These are phyloP conservation scores for Rhingia rostrata DNA, from an alignment of 2,888 invertebrate species.

Conservation along the genomic window DNA sequence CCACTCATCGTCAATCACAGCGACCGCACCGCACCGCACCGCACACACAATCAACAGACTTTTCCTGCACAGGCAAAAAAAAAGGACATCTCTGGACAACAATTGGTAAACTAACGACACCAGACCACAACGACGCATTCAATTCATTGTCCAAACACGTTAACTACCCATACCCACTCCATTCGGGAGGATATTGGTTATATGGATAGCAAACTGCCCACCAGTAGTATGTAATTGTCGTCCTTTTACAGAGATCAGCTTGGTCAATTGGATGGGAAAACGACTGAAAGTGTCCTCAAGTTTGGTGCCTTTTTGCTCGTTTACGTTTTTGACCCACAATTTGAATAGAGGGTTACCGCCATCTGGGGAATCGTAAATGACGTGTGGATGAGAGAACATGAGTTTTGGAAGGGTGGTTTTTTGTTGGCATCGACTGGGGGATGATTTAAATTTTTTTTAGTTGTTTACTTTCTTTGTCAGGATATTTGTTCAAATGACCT, in stretches of 20 bases:
- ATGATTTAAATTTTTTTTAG: no score
- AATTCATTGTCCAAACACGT: conserved; percentile 5
- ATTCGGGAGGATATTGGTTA: conserved; percentile 36
- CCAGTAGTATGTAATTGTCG: conserved; percentile 22
- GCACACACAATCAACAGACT: conserved; percentile 6
- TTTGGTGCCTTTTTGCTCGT: conserved; percentile 14
- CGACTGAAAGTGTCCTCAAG: conserved; percentile 43
- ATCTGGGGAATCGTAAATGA: conserved; percentile 57
- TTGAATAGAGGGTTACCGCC: conserved; percentile 34
- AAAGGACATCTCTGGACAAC: conserved; percentile 14
- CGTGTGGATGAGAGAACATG: conserved; percentile 23
- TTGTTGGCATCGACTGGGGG: conserved; percentile 30
- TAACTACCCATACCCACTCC: conserved; percentile 4
- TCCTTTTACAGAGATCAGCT: conserved; percentile 31
- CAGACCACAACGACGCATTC: not conserved
- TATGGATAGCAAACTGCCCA: conserved; percentile 35
- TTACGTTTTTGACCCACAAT: not conserved
- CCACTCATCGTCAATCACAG: conserved; percentile 17
- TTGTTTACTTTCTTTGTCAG: conserved; percentile 7
- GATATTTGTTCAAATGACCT: conserved; percentile 17
- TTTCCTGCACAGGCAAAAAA: not conserved
- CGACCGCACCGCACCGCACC: no score
- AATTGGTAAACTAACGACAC: conserved; percentile 9
- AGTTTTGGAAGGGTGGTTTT: conserved; percentile 13
- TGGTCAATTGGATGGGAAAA: conserved; percentile 30